These are phyloP conservation scores for Gastrophysa polygoni DNA, from an alignment of 2,888 invertebrate species.

Conservation along the genomic window DNA sequence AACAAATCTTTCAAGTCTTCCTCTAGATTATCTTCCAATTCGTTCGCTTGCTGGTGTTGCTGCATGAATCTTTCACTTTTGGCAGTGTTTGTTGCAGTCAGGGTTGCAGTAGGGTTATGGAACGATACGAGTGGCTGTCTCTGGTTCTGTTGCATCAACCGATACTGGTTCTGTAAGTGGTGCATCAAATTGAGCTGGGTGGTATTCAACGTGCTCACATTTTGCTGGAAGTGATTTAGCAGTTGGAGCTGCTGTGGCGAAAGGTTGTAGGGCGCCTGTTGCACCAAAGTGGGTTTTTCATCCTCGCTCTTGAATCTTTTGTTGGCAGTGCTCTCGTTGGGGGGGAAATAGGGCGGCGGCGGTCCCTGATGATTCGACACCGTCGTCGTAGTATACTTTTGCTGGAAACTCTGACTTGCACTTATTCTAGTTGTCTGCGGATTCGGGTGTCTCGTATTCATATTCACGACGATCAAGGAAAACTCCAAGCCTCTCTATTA, in stretches of 20 bases:
- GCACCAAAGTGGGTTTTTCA: constrained; percentile 47
- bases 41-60: constrained; percentile 45
- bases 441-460: constrained; percentile 76
- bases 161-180: constrained; percentile 83
- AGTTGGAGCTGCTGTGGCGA: constrained; percentile 85
- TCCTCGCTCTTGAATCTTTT: constrained; percentile 68
- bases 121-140: constrained; percentile 34
- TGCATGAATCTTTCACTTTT: constrained; percentile 56
- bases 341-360: constrained; percentile 81
- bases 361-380: constrained; percentile 66
- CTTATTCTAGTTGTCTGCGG: constrained; percentile 43
- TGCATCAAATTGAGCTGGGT: constrained; percentile 81
- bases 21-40: constrained; percentile 66
- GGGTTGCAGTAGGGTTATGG: constrained; percentile 40
- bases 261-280: constrained; percentile 69
- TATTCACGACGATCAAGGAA: constrained; percentile 99
- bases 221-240: constrained; percentile 83
- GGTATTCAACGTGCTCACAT: constrained; percentile 76
- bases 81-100: constrained; percentile 50
- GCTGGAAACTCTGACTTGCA: constrained; percentile 49
- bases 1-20: constrained; percentile 75
- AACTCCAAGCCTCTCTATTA: constrained; percentile 98
- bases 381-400: constrained; percentile 56
- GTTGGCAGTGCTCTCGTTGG: constrained; percentile 53
- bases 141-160: constrained; percentile 77